Evolutionary conservation across 2,888 invertebrate genomes (phyloP), one percentile per base, ranked within the genome.

Genomic region (Aphidius colemani): DNA sequence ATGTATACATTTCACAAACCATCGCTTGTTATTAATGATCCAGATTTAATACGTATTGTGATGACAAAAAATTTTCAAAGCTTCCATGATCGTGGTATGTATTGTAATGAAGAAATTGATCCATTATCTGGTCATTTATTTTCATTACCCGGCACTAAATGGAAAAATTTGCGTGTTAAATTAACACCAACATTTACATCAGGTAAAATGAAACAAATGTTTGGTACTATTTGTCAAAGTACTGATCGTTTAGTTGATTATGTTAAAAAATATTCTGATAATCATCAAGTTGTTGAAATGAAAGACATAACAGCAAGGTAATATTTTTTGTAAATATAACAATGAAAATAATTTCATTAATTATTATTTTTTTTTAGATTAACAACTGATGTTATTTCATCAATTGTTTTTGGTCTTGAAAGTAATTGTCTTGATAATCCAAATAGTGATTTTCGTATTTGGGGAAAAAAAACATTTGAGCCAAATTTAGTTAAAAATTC

Each of bases 181-280:
- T 65, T 83, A n/a, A 77, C 79, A 4, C 81, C 83, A n/a, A 78
- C 81, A 6, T 83, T 83, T 64, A 83, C 83, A 0, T 75, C 81
- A 0, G 81, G 81, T 8, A 82, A 82, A 65, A 74, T 83, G 69
- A 83, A 81, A 63, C 71, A 72, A 59, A 78, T 83, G 75, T 82
- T 78, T 43, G 66, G 70, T 2, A 67, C 74, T 1, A 63, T 82
- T 9, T 69, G 70, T n/a, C 75, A 76, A 1, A 71, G 72, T 39
- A 76, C 75, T 0, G 70, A 75, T 13, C 69, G 70, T 44, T 63
- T 81, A 10, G 53, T 51, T 0, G 53, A 66, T 8, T 61, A 49
- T 43, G 53, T 70, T 7, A 66, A 70, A 4, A 61, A 64, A 0
- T 70, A 69, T 50, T 70, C 68, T 1, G 55, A 44, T 6, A 53